Percentiles rank a stretch among this genome's conserved stretches.
Evolutionary conservation across 1,140 invertebrate genomes (phyloP).

Genomic region (Orchestia grillus): DNA sequence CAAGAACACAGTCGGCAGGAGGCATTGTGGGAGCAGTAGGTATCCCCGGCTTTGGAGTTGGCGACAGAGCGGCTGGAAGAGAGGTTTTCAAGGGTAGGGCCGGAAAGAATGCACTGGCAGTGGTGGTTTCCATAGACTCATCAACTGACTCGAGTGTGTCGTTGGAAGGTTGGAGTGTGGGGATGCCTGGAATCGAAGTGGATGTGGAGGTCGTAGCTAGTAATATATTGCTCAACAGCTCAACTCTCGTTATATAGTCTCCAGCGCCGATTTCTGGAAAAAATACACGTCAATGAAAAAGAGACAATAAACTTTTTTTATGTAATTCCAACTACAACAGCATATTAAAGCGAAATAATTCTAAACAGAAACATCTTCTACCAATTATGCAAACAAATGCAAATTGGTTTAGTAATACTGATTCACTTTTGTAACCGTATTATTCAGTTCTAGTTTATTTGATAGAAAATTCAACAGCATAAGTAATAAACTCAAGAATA

Average conservation of each 20-base stretch:
- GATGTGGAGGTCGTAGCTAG: background rate
- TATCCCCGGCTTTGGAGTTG: background rate
- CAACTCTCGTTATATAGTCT: background rate
- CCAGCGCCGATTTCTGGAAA: slow-evolving; percentile 15
- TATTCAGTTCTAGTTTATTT: too few relatives aligned
- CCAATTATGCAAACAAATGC: too few relatives aligned
- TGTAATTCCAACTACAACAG: too few relatives aligned
- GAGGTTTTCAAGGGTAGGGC: background rate
- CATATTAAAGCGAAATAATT: too few relatives aligned
- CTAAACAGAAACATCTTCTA: too few relatives aligned
- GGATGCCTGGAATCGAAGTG: background rate
- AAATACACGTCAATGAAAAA: background rate
- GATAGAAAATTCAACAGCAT: too few relatives aligned
- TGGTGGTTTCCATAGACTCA: background rate
- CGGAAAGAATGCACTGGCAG: background rate
- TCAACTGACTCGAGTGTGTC: background rate
- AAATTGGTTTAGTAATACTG: too few relatives aligned
- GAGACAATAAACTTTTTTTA: background rate
- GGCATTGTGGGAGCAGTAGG: background rate
- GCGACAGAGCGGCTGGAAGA: background rate
- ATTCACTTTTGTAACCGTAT: too few relatives aligned
- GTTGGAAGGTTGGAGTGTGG: background rate
- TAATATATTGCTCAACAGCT: slow-evolving; percentile 1
- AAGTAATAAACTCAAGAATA: too few relatives aligned
- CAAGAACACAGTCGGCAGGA: background rate